Evolutionary conservation across 2,113 vertebrate genomes (phyloP), one percentile per base, ranked within the genome.

Genomic region (Erinaceus europaeus): DNA sequence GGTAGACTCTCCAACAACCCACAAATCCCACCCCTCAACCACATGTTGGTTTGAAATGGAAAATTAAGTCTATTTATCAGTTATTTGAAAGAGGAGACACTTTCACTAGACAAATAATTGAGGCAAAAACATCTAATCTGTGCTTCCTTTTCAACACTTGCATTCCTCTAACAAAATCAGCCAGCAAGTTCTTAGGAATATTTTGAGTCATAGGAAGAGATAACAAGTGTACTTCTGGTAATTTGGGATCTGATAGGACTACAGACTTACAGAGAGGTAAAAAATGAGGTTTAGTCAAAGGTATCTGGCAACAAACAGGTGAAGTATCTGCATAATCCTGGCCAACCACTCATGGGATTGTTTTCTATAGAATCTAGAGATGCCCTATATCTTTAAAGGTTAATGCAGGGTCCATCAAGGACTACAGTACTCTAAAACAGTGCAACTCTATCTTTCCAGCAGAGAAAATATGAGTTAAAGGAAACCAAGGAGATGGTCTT

Each of bases 1-100:
- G 13, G 65, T 12, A 73, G 48, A 71, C 38, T 80, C 50, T 72
- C 72, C 29, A 44, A 36, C 62, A 76, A 55, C 50, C 48, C n/a
- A 32, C 61, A 82, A 36, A 29, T 78, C 75, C 55, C n/a, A 0
- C 36, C 0, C 0, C 50, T 84, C 38, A 2, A 34, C 73, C 87
- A 90, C 0, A 1, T 42, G 78, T 85, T 83, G 78, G 50, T 59
- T 65, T 65, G 57, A 89, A 86, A 62, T 88, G 74, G 81, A 77
- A 92, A 93, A 92, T 92, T 91, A 90, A 90, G 87, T 89, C 74
- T 91, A 89, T 91, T 94, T 89, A 88, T 83, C 92, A 94, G 91
- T 74, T 65, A 57, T 84, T 87, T 88, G 76, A 90, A 94, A 89
- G 92, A 94, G 69, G 20, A n/a, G 50, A 86, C 78, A 77, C 91